Conservation (phyloP, 2,797 vertebrate genomes). For the Coendou prehensilis region DNA sequence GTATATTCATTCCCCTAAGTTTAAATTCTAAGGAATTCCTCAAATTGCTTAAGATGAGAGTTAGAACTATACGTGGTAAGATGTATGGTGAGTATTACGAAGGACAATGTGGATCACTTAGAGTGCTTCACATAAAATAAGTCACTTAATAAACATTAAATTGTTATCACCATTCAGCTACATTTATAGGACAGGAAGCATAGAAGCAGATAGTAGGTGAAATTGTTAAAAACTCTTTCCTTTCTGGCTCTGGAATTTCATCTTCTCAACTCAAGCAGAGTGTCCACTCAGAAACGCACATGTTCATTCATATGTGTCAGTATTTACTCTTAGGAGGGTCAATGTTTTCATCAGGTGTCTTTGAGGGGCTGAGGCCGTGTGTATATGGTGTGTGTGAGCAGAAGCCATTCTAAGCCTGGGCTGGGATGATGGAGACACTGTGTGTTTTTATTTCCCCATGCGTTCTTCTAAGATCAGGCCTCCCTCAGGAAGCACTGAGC, state of each 20-base stretch:
- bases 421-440: neutral
- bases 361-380: neutral
- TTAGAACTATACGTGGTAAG: neutral
- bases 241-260: neutral
- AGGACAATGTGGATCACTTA: neutral
- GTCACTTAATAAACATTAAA: neutral
- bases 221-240: neutral
- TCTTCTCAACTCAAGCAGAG: slow-evolving; percentile 12
- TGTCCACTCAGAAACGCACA: neutral
- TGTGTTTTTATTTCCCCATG: neutral
- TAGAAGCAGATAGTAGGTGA: neutral
- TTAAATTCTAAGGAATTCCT: slow-evolving; percentile 25
- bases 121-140: neutral
- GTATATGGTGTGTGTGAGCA: neutral
- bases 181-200: neutral
- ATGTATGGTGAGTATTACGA: neutral
- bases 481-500: neutral
- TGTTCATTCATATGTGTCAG: neutral
- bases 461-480: neutral
- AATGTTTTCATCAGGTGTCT: neutral
- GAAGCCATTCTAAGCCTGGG: too few species aligned
- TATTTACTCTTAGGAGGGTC: neutral
- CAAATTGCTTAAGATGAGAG: slow-evolving; percentile 14
- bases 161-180: neutral
- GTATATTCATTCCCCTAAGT: neutral